Conservation (phyloP, 2,113 vertebrate species). For the Solea solea region DNA sequence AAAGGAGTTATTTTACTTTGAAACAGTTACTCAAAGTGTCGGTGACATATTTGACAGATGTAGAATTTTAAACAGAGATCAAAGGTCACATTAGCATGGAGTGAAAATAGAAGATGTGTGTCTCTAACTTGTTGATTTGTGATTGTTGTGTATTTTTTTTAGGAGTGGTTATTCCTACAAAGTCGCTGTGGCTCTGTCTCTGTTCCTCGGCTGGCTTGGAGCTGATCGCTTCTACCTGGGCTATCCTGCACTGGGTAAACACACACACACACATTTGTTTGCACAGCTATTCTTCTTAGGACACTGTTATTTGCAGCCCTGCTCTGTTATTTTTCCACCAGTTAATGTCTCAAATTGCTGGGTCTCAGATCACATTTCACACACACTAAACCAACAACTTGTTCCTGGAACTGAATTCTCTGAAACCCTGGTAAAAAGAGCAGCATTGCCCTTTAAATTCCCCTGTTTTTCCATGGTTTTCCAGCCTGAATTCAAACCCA, state of each 20-base stretch:
- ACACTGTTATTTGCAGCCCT: too few species aligned
- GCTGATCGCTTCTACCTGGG: constrained; percentile 98
- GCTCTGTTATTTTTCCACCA: too few species aligned
- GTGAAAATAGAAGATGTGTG: neutral
- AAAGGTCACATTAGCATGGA: too few species aligned
- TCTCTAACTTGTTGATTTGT: neutral
- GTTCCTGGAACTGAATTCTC: neutral
- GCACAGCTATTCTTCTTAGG: too few species aligned
- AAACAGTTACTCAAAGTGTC: too few species aligned
- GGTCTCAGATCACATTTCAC: neutral
- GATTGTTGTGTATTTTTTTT: constrained; percentile 40
- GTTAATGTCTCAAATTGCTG: too few species aligned
- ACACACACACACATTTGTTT: constrained; percentile 1
- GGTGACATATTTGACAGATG: too few species aligned
- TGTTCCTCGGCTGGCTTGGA: constrained; percentile 97
- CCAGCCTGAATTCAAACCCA: constrained; percentile 3
- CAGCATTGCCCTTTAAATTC: neutral
- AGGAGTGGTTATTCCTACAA: constrained; percentile 97
- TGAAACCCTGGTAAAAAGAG: neutral
- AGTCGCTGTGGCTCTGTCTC: constrained; percentile 94
- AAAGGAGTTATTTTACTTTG: too few species aligned
- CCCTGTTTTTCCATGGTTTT: neutral
- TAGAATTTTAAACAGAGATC: too few species aligned
- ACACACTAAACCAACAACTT: neutral
- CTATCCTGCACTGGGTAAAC: constrained; percentile 92